Conservation (phyloP, 1,140 invertebrate genomes). For the Monochamus saltuarius region DNA sequence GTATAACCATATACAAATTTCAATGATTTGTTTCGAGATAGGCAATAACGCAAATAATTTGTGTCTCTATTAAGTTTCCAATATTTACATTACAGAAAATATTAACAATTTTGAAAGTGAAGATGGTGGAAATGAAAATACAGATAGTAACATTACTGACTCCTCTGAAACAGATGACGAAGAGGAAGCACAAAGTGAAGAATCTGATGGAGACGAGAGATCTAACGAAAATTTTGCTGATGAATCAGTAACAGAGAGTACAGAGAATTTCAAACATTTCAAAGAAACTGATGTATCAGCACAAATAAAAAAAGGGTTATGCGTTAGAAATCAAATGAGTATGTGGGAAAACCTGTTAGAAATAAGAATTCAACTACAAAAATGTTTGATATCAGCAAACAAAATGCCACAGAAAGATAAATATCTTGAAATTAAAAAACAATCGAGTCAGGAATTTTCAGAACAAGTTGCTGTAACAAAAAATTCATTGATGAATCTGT, state of each 20-base stretch:
- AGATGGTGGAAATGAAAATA: not conserved
- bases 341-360: constrained; percentile 84
- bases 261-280: constrained; percentile 58
- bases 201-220: constrained; percentile 25
- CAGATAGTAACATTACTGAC: constrained; percentile 14
- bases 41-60: too few species aligned
- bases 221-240: constrained; percentile 44
- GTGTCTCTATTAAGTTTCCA: too few species aligned
- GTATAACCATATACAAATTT: too few species aligned
- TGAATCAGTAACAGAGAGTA: constrained; percentile 26
- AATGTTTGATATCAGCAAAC: constrained; percentile 72
- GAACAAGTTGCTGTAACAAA: constrained; percentile 57
- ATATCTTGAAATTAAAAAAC: constrained; percentile 55
- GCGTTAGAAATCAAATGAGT: constrained; percentile 72
- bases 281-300: constrained; percentile 58
- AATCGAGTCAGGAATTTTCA: constrained; percentile 55
- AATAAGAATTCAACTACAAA: constrained; percentile 81
- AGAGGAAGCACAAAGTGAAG: constrained; percentile 21
- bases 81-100: too few species aligned
- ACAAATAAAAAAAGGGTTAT: constrained; percentile 70
- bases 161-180: constrained; percentile 8
- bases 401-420: constrained; percentile 68
- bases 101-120: too few species aligned
- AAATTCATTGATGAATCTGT: constrained; percentile 57
- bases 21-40: too few species aligned